Conservation (phyloP, 2,888 invertebrate species). For the Agonopterix subpropinquella region DNA sequence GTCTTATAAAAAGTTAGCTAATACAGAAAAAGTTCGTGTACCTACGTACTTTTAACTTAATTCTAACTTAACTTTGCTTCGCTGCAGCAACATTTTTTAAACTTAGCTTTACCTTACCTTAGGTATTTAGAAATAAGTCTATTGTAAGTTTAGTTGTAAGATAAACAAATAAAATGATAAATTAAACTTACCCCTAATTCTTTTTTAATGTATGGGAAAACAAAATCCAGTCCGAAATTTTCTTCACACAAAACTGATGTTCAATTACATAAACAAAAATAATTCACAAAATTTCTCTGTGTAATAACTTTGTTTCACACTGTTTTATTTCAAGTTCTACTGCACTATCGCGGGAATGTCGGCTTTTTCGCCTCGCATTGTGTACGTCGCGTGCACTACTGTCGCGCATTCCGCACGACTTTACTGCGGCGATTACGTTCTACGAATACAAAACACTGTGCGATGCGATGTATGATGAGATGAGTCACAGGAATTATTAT, state of each 20-base stretch:
- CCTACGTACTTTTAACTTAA: background rate
- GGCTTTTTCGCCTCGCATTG: slow-evolving; percentile 57
- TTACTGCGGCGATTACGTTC: slow-evolving; percentile 47
- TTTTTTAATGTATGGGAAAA: background rate
- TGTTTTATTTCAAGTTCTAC: slow-evolving; percentile 49
- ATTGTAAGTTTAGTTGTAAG: background rate
- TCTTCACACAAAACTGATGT: slow-evolving; percentile 37
- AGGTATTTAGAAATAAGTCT: no score
- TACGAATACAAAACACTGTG: slow-evolving; percentile 56
- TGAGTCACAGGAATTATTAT: no score
- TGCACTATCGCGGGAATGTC: slow-evolving; percentile 52
- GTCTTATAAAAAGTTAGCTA: background rate
- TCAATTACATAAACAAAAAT: slow-evolving; percentile 37
- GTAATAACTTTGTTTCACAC: slow-evolving; percentile 47
- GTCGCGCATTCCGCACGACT: slow-evolving; percentile 47
- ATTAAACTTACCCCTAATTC: slow-evolving; percentile 39
- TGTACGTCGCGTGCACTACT: slow-evolving; percentile 41
- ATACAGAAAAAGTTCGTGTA: background rate
- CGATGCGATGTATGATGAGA: no score
- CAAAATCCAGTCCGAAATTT: slow-evolving; percentile 36
- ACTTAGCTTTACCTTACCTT: no score
- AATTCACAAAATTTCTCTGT: slow-evolving; percentile 43
- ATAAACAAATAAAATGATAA: background rate
- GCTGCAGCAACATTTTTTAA: no score
- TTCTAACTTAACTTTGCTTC: no score